These are phyloP conservation scores for Athripsodes cinereus DNA, from an alignment of 2,888 invertebrate genomes.

Conservation along the genomic window DNA sequence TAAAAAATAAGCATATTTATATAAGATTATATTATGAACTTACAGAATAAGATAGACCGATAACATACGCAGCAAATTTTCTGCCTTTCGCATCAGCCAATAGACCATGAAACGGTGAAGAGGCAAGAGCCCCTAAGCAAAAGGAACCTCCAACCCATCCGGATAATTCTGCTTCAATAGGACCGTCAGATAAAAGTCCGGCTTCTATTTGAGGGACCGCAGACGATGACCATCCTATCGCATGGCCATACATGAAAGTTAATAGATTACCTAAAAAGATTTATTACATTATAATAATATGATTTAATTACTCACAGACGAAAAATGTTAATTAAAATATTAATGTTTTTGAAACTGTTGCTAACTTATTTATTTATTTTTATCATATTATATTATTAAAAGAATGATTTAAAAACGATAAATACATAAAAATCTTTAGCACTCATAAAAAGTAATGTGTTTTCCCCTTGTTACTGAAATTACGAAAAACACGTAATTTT, in stretches of 20 bases:
- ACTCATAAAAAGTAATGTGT: too few relatives aligned
- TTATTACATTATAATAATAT: too few relatives aligned
- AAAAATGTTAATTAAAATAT: too few relatives aligned
- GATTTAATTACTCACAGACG: too few relatives aligned
- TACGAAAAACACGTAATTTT: too few relatives aligned
- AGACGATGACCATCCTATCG: slow-evolving; percentile 21
- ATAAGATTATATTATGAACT: slow-evolving; percentile 31
- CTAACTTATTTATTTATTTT: too few relatives aligned
- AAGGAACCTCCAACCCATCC: slow-evolving; percentile 24
- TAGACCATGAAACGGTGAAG: slow-evolving; percentile 45
- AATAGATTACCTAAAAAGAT: slow-evolving; percentile 19
- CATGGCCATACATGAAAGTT: slow-evolving; percentile 19
- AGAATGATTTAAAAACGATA: too few relatives aligned
- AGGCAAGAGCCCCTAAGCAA: slow-evolving; percentile 45
- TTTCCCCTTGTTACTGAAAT: too few relatives aligned
- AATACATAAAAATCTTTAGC: too few relatives aligned
- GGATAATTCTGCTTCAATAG: slow-evolving; percentile 4
- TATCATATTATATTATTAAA: too few relatives aligned
- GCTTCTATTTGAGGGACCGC: slow-evolving; percentile 18
- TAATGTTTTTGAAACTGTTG: too few relatives aligned
- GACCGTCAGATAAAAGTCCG: slow-evolving; percentile 7
- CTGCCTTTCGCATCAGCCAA: slow-evolving; percentile 43
- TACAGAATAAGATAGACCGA: slow-evolving; percentile 42
- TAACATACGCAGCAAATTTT: slow-evolving; percentile 43
- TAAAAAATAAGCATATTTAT: too few relatives aligned